These are phyloP conservation scores for Mnemiopsis leidyi DNA, from an alignment of 37 sponge, comb jelly and placozoan species.

Conservation along the genomic window DNA sequence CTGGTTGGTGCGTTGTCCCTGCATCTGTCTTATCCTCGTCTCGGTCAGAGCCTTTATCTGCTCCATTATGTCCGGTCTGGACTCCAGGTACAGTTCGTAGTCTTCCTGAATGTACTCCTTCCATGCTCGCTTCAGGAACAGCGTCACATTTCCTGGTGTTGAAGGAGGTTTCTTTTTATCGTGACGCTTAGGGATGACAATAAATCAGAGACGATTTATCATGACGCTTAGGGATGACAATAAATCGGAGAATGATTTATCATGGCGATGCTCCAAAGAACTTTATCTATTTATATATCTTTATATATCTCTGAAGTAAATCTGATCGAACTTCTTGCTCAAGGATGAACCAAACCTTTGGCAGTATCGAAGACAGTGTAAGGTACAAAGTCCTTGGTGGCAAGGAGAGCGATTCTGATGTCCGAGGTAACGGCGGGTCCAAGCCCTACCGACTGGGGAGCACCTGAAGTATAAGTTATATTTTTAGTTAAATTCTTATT, in stretches of 20 bases:
- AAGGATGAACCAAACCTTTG: slow-evolving; percentile 17
- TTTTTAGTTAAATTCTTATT: too few species aligned
- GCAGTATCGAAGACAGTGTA: slow-evolving; percentile 56
- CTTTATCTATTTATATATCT: too few species aligned
- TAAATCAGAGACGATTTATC: too few species aligned
- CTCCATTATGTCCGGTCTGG: slow-evolving; percentile 61
- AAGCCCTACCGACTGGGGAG: slow-evolving; percentile 32
- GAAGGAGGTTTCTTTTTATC: too few species aligned
- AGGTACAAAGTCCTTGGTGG: slow-evolving; percentile 43
- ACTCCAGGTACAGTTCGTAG: slow-evolving; percentile 50
- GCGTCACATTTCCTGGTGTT: slow-evolving; percentile 41
- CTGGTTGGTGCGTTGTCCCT: slow-evolving; percentile 61
- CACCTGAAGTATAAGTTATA: slow-evolving; percentile 14
- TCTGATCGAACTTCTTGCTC: too few species aligned
- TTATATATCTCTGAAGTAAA: too few species aligned
- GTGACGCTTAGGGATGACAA: too few species aligned
- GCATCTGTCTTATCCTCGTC: slow-evolving; percentile 58
- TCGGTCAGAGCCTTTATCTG: slow-evolving; percentile 36
- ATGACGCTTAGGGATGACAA: too few species aligned
- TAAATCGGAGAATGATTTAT: too few species aligned
- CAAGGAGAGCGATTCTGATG: slow-evolving; percentile 51
- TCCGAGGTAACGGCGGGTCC: slow-evolving; percentile 54
- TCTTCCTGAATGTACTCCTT: slow-evolving; percentile 65
- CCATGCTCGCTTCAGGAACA: slow-evolving; percentile 62
- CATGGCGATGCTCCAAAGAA: too few species aligned